phyloP scores from a whole-genome alignment of 2,888 invertebrate genomes.

The Plebejus anna region DNA sequence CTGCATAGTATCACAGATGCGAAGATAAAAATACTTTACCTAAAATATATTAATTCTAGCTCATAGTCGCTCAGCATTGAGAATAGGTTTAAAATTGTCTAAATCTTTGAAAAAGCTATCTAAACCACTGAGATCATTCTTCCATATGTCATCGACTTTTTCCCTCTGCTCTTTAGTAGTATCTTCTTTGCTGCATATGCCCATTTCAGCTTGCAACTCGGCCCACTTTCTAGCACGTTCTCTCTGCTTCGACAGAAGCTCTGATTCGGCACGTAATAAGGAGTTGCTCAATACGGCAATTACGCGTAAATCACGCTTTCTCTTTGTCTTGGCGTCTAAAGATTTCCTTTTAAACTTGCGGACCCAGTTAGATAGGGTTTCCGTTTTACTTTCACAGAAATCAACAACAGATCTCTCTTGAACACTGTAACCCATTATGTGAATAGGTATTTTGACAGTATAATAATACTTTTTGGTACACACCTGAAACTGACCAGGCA shows the following conservation, averaged over 20 bases:
- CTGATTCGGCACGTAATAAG: slow-evolving; percentile 79
- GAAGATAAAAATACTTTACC: slow-evolving; percentile 62
- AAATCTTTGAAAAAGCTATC: slow-evolving; percentile 83
- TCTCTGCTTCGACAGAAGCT: slow-evolving; percentile 81
- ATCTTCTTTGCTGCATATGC: slow-evolving; percentile 69
- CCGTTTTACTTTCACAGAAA: slow-evolving; percentile 78
- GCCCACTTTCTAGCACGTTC: slow-evolving; percentile 82
- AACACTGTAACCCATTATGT: slow-evolving; percentile 68
- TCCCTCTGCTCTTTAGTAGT: slow-evolving; percentile 66
- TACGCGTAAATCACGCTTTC: slow-evolving; percentile 81
- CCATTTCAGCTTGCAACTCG: slow-evolving; percentile 74
- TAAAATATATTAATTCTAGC: slow-evolving; percentile 45
- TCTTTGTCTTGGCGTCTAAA: slow-evolving; percentile 75
- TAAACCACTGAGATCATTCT: slow-evolving; percentile 82
- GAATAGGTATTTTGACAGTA: slow-evolving; percentile 51
- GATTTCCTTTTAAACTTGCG: slow-evolving; percentile 82
- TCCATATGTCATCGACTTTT: slow-evolving; percentile 74
- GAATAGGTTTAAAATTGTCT: slow-evolving; percentile 78
- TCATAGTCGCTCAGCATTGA: slow-evolving; percentile 43
- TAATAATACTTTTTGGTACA: slow-evolving; percentile 61
- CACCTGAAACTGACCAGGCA: slow-evolving; percentile 75
- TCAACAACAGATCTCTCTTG: slow-evolving; percentile 71
- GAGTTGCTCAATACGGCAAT: slow-evolving; percentile 83
- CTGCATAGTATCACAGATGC: slow-evolving; percentile 77
- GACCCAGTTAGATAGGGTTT: slow-evolving; percentile 82